phyloP scores from a whole-genome alignment of 2,888 invertebrate genomes.

The Acronicta leporina region DNA sequence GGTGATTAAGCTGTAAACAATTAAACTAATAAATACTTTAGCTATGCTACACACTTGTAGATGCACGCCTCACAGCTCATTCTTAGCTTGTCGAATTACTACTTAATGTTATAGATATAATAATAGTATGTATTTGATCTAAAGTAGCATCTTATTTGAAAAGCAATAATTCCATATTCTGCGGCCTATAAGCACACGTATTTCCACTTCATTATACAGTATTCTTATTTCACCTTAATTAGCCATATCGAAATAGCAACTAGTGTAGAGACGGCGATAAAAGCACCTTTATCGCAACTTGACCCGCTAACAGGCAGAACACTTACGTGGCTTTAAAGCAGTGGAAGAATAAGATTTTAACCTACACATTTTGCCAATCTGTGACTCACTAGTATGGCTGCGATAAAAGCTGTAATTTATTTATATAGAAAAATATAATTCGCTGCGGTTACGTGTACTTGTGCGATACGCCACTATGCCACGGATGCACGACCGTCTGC shows the following conservation, averaged over 20 bases:
- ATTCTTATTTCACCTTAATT: conserved; percentile 16
- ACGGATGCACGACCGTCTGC: background rate
- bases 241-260: conserved; percentile 23
- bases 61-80: too few species aligned
- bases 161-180: too few species aligned
- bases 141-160: too few species aligned
- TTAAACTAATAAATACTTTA: too few species aligned
- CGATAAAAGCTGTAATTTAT: background rate
- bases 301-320: conserved; percentile 22
- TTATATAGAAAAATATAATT: background rate
- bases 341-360: conserved; percentile 4
- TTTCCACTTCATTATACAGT: too few species aligned
- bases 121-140: too few species aligned
- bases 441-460: background rate
- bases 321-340: conserved; percentile 39
- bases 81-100: too few species aligned
- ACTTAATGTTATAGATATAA: too few species aligned
- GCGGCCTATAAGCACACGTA: too few species aligned
- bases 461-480: background rate
- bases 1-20: too few species aligned
- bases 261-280: conserved; percentile 34
- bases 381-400: background rate
- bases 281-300: conserved; percentile 41
- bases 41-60: too few species aligned
- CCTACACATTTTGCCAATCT: conserved; percentile 8